Percentiles rank a stretch among this genome's conserved stretches.
Conservation (phyloP, 2,888 invertebrate species). For the Rotaria macrura region DNA sequence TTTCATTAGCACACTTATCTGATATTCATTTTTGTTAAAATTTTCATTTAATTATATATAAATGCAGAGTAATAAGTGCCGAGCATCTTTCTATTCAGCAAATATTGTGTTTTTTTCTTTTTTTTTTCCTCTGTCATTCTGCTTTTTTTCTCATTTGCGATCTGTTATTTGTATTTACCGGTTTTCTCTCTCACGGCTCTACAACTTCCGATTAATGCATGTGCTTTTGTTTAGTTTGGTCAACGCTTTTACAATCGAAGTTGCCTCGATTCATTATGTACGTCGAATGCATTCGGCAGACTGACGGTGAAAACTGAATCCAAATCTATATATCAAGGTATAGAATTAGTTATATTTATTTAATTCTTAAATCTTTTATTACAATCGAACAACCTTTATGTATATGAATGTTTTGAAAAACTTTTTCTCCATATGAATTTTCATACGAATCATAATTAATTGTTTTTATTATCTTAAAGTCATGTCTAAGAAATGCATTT, state of each 20-base stretch:
- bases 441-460: background rate
- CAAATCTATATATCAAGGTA: background rate
- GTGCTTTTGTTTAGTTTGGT: background rate
- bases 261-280: too few species aligned
- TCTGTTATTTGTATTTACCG: background rate
- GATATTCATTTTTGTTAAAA: too few species aligned
- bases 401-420: background rate
- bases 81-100: too few species aligned
- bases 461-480: background rate
- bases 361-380: background rate
- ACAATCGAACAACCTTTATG: constrained; percentile 21
- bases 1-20: too few species aligned
- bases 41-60: too few species aligned
- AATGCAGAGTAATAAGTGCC: too few species aligned
- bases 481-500: constrained; percentile 13
- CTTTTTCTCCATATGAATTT: background rate
- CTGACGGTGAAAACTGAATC: too few species aligned
- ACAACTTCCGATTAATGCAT: background rate
- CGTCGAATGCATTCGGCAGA: too few species aligned
- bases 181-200: background rate
- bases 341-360: background rate
- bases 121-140: background rate
- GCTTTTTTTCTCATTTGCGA: background rate
- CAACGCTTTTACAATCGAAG: too few species aligned
- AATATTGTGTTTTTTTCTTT: too few species aligned